These are phyloP conservation scores for Hydrocynus forskahlii DNA, from an alignment of 2,797 vertebrate genomes.

Conservation along the genomic window DNA sequence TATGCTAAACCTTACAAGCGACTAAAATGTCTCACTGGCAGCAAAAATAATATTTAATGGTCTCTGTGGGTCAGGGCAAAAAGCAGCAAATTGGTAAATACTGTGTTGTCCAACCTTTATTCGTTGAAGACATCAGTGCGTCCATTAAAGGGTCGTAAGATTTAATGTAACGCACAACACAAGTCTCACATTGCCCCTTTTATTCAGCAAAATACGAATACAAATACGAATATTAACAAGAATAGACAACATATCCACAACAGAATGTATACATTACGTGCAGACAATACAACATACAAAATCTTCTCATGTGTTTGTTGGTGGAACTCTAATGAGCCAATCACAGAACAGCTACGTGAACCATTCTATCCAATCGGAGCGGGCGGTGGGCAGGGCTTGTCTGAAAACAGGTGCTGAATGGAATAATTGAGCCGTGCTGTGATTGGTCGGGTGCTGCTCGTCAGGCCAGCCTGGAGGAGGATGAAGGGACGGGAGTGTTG, in stretches of 20 bases:
- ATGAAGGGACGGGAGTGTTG: constrained; percentile 48
- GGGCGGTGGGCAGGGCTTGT: background rate
- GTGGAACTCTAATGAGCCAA: background rate
- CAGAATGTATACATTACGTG: background rate
- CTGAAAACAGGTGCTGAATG: background rate
- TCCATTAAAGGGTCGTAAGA: background rate
- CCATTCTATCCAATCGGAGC: background rate
- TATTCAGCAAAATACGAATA: too few species aligned
- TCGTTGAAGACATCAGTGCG: background rate
- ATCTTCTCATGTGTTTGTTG: too few species aligned
- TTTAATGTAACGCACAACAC: background rate
- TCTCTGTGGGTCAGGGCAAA: too few species aligned
- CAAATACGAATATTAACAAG: too few species aligned
- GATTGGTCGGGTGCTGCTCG: constrained; percentile 41
- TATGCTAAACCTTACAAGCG: too few species aligned
- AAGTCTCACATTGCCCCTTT: background rate
- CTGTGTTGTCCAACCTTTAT: too few species aligned
- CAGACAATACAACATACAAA: background rate
- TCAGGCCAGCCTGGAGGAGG: constrained; percentile 43
- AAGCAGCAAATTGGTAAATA: too few species aligned
- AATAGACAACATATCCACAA: background rate
- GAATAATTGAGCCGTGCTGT: background rate
- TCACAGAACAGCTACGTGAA: background rate
- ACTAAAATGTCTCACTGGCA: too few species aligned
- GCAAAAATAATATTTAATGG: too few species aligned